Base-by-base conservation (phyloP, 2,113 vertebrate genomes). In the Scalopus aquaticus region DNA sequence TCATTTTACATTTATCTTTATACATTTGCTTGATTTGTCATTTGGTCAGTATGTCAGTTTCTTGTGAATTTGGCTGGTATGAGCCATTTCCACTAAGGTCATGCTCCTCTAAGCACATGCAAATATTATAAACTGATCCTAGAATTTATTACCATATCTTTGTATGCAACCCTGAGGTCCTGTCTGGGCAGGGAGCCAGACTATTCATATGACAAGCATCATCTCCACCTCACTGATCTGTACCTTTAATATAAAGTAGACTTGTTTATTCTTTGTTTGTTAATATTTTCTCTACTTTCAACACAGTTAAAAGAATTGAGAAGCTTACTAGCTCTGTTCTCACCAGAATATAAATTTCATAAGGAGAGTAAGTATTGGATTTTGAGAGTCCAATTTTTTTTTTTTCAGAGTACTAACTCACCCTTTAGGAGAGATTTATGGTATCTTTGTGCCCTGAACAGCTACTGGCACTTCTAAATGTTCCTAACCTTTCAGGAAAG, bases 401-500 rank as follows among this genome's bases (percentile, higher is more conserved):
- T 39, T 35, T 9, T 10, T 7, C 28, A 42, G 7, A 93, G 37
- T 72, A 60, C 15, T 60, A 93, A 74, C 1, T 28, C 15, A 67
- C 22, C n/a, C 13, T 73, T 67, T 62, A 49, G 62, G 32, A 89
- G 35, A 92, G 60, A 94, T 51, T 90, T 46, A 76, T 42, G 35
- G 16, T 72, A 35, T 74, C 22, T 74, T 77, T 90, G 35, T 56
- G n/a, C 12, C 62, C 15, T 77, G 32, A 88, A 87, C 37, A 89
- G 37, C 16, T 58, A 5, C 24, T 74, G 20, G 35, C 3, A 60
- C 28, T 80, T 92, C 3, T 76, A 70, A 73, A 85, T 73, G 1
- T 81, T 77, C 81, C 32, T 81, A 88, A 90, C 20, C 39, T 83
- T 92, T 62, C 32, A 37, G 69, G 24, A 73, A 92, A 77, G 19